Evolutionary conservation across 2,888 invertebrate genomes (phyloP), one percentile per base, ranked within the genome.

Genomic region (Drosophila recens): DNA sequence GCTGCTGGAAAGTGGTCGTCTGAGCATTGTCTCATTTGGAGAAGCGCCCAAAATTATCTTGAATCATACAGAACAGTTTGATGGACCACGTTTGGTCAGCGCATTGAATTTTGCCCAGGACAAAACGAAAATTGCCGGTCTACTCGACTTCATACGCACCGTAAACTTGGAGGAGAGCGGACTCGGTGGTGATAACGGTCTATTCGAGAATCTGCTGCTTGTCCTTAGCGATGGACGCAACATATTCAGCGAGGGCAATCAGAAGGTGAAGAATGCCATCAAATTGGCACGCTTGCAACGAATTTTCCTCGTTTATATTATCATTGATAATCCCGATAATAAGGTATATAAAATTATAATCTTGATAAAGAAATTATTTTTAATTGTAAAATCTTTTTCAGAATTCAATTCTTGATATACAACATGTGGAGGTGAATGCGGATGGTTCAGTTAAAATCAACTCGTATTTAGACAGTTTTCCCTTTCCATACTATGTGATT

Each of bases 401-500:
- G 96, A 96, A 97, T 92, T 99, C 99, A 0, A 97, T 99, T 82
- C 93, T 97, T 83, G 98, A 99, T 91, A 97, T 98, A 84, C 94
- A 96, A 75, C 95, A 96, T 84, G 97, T 91, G 78, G 91, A 91
- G 67, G 89, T 91, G 61, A 84, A 91, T 53, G 87, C 91, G 2
- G 90, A 91, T 58, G 90, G 90, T 33, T 82, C 89, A 3, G 89
- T 92, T 3, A 91, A 94, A 51, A 96, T 98, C 84, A 94, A 95
- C 79, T 95, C 96, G 0, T 99, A 99, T 92, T 95, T 99, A 94
- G 98, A 99, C 89, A 95, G 95, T 52, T 99, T 99, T 93, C 99
- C 99, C 0, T 99, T 99, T 93, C 98, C 99, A 0, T 99, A 98
- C 94, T 99, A 99, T 92, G 95, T 99, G 53, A 96, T 99, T 86